phyloP scores from a whole-genome alignment of 2,888 invertebrate species.

The Metalampra italica region DNA sequence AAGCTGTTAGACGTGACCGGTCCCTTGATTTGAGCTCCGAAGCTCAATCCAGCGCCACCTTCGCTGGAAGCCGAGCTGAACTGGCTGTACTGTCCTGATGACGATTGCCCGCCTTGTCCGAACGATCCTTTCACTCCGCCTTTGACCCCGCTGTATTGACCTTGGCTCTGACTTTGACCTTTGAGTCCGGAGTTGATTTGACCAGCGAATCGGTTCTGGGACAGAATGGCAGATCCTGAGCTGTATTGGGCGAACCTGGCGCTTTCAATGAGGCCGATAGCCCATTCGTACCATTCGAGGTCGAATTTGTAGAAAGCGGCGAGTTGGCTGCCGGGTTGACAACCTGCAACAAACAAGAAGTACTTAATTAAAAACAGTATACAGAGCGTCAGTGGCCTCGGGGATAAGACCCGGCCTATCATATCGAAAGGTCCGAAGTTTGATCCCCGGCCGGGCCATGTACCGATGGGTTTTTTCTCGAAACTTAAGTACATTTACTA shows the following conservation, averaged over 20 bases:
- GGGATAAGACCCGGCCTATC: no score
- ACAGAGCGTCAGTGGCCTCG: neutral
- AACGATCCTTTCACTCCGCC: slow-evolving; percentile 3
- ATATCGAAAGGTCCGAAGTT: no score
- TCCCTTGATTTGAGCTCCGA: slow-evolving; percentile 40
- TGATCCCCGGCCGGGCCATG: no score
- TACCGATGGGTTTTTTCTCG: no score
- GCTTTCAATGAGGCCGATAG: slow-evolving; percentile 63
- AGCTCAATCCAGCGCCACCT: slow-evolving; percentile 12
- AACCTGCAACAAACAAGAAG: slow-evolving; percentile 48
- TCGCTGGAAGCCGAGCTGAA: slow-evolving; percentile 4
- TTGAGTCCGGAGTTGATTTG: slow-evolving; percentile 28
- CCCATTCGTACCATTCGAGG: slow-evolving; percentile 78
- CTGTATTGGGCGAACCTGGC: slow-evolving; percentile 51
- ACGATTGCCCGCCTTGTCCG: neutral
- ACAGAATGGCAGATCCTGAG: slow-evolving; percentile 32
- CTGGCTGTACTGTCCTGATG: slow-evolving; percentile 2
- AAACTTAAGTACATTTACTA: no score
- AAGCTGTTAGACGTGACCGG: slow-evolving; percentile 56
- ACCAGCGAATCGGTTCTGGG: slow-evolving; percentile 32
- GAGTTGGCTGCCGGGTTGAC: slow-evolving; percentile 74
- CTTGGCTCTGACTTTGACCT: slow-evolving; percentile 21
- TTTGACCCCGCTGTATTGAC: slow-evolving; percentile 9
- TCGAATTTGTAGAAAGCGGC: slow-evolving; percentile 81
- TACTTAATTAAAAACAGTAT: neutral